Percentiles rank a stretch among this genome's conserved stretches.
These are phyloP conservation scores for Melanotaenia nigrans DNA, from an alignment of 2,797 vertebrate genomes.

Conservation along the genomic window DNA sequence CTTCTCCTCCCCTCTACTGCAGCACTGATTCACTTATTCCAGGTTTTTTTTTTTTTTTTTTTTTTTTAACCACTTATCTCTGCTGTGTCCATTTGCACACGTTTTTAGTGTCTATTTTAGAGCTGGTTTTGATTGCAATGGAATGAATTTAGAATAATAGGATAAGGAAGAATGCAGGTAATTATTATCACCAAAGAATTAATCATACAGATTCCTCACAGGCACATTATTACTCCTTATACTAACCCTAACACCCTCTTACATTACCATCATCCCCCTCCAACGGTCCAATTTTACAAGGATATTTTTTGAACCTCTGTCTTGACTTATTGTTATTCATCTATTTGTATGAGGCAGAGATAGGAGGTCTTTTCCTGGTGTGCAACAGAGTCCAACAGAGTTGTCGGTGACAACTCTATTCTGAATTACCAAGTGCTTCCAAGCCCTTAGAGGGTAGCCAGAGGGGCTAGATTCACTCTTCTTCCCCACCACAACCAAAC, in stretches of 20 bases:
- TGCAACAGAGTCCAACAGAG: slow-evolving; percentile 41
- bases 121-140: slow-evolving; percentile 21
- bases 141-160: slow-evolving; percentile 21
- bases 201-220: neutral
- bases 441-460: slow-evolving; percentile 29
- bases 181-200: slow-evolving; percentile 5
- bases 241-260: neutral
- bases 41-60: neutral
- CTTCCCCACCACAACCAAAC: slow-evolving; percentile 8
- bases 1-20: slow-evolving; percentile 24
- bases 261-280: neutral
- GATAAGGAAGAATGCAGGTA: neutral
- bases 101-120: slow-evolving; percentile 20
- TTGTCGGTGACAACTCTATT: slow-evolving; percentile 59
- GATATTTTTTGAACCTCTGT: slow-evolving; percentile 33
- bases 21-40: slow-evolving; percentile 13
- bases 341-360: slow-evolving; percentile 45
- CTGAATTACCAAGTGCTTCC: slow-evolving; percentile 43
- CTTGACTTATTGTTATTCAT: slow-evolving; percentile 58
- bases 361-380: slow-evolving; percentile 36
- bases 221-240: slow-evolving; percentile 15
- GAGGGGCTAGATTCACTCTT: slow-evolving; percentile 14
- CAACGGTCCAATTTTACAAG: slow-evolving; percentile 37
- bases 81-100: neutral
- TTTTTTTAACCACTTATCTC: neutral